Base-by-base conservation (phyloP, 1,140 invertebrate genomes). In the Hypsibius dujardini region DNA sequence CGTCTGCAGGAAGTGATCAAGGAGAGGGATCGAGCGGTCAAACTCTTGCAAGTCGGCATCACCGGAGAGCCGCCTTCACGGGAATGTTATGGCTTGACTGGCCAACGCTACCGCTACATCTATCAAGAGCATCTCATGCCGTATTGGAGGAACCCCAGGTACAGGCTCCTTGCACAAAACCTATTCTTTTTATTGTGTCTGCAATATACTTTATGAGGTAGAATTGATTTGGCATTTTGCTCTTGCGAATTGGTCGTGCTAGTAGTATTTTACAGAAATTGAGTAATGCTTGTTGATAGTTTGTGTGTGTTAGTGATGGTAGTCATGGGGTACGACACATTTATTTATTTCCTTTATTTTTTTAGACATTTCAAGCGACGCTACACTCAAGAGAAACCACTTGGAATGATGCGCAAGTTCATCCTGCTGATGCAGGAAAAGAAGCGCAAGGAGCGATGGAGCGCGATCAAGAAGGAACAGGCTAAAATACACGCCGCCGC, bases 21-120 rank as follows among this genome's bases (percentile, higher is more conserved):
- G 74, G 95, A 98, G 82, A 83, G 95, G 74, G 95, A 98, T 80
- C 81, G 84, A 75, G 95, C 95, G 1, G 95, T 90, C 80, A 87
- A 89, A 79, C 74, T 87, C 71, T 80, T 98, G 59, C 95, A 98
- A 85, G 92, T 89, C 69, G 74, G 76, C 62, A 83, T 87, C 76
- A 86, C 84, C 74, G 90, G 90, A 12, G 89, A 91, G 77, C 79
- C 87, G 71, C 86, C 87, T 40, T 80, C 81, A 45, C 82, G 82
- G 78, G 72, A 83, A 46, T 80, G 83, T 56, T 76, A 79, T 7
- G 87, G 84, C 80, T 46, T 70, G 46, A 73, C 78, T 60, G 78
- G 74, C 28, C 56, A 74, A 71, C 75, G 73, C 71, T 67, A 67
- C 42, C 59, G 69, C 14, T 67, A 72, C 40, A 71, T 59, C 40